Conservation (phyloP, 2,113 vertebrate genomes). For the Panthera tigris region DNA sequence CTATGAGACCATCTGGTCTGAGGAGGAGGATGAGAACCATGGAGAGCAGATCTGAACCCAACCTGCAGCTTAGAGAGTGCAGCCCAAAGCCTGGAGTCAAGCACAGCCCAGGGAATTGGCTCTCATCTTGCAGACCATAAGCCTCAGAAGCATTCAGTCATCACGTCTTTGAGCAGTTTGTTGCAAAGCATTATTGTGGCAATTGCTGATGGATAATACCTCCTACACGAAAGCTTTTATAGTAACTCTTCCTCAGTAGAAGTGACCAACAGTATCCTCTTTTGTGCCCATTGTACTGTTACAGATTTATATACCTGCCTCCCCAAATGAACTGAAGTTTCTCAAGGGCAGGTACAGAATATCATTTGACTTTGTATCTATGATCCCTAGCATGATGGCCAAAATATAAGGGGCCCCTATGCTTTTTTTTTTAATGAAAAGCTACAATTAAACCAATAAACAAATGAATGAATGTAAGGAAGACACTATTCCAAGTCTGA, state of each 20-base stretch:
- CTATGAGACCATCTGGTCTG: background rate
- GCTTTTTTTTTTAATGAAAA: background rate
- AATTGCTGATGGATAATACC: background rate
- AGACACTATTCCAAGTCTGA: background rate
- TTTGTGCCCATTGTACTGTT: background rate
- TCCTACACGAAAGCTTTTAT: background rate
- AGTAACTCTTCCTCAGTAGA: background rate
- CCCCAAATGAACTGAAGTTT: background rate
- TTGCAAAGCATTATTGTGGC: background rate
- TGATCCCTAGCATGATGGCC: background rate
- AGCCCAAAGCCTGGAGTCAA: background rate
- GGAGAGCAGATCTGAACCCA: background rate
- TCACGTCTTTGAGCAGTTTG: background rate
- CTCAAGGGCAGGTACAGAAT: background rate
- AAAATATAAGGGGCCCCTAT: background rate
- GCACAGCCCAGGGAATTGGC: background rate
- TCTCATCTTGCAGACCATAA: background rate
- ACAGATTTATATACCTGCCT: background rate
- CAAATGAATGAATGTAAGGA: background rate
- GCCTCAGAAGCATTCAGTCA: background rate
- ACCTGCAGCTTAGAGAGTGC: background rate
- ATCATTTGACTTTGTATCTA: background rate
- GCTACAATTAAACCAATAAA: background rate
- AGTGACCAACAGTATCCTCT: background rate
- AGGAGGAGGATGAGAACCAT: background rate